phyloP scores from a whole-genome alignment of 1,140 invertebrate species.

The Euura saliciscinereae region DNA sequence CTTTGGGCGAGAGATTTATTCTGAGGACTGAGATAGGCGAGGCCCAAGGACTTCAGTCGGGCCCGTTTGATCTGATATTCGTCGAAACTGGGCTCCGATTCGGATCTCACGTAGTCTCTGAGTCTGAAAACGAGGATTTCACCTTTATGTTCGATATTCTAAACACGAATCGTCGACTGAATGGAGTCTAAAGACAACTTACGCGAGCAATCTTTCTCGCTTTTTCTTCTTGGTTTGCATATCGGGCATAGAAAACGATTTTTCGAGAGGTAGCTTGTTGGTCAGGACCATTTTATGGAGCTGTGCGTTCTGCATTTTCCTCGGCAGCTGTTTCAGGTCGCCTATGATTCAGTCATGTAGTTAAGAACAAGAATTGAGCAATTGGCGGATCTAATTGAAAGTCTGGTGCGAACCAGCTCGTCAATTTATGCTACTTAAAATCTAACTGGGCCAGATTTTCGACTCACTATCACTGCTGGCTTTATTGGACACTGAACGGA shows the following conservation, averaged over 20 bases:
- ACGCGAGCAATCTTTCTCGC: conserved; percentile 71
- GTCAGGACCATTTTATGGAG: conserved; percentile 39
- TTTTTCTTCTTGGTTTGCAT: conserved; percentile 77
- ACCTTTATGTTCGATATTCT: not conserved
- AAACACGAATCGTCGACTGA: conserved; percentile 15
- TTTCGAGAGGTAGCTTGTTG: conserved; percentile 71
- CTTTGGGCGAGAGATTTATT: conserved; percentile 80
- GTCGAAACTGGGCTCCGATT: conserved; percentile 79
- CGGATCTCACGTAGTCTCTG: conserved; percentile 74
- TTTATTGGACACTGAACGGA: not conserved
- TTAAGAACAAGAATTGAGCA: no score
- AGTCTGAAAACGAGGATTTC: conserved; percentile 60
- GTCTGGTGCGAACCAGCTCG: no score
- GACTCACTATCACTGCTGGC: not conserved
- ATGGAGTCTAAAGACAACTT: conserved; percentile 47
- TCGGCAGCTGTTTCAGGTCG: not conserved
- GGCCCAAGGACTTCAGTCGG: conserved; percentile 67
- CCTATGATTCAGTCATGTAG: not conserved
- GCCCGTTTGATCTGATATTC: conserved; percentile 69
- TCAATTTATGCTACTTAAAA: no score
- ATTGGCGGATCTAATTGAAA: no score
- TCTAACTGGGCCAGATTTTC: not conserved
- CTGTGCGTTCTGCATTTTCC: conserved; percentile 27
- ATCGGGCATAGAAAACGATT: conserved; percentile 82
- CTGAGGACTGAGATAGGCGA: conserved; percentile 75